A percentile compares a stretch with the other conserved stretches of the same genome.
phyloP scores from a whole-genome alignment of 2,113 vertebrate species.

The Scophthalmus maximus region DNA sequence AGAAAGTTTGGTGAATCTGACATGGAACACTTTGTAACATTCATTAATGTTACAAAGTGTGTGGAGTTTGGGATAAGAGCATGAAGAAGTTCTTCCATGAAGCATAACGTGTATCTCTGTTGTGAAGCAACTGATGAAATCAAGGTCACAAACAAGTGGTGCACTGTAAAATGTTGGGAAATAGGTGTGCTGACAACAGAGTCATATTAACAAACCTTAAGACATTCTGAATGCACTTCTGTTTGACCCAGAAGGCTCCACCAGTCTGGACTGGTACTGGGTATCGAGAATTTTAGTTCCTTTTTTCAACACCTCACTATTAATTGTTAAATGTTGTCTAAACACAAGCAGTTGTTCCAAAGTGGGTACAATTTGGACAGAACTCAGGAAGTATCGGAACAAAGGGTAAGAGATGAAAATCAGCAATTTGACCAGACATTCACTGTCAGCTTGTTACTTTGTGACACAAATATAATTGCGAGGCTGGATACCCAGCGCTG shows the following conservation, averaged over 20 bases:
- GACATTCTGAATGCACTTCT: too few species aligned
- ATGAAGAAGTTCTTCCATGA: neutral
- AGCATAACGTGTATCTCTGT: neutral
- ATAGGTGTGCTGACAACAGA: neutral
- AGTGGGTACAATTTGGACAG: neutral
- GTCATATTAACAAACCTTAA: too few species aligned
- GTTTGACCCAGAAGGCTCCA: too few species aligned
- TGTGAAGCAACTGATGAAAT: neutral
- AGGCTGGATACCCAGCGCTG: neutral
- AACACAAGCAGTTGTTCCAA: neutral
- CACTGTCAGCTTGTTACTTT: neutral
- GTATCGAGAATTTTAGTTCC: neutral
- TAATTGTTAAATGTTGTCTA: neutral
- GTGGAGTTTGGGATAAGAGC: neutral
- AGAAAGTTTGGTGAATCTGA: neutral
- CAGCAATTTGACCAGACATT: slow-evolving; percentile 7
- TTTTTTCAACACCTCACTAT: neutral
- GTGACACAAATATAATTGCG: neutral
- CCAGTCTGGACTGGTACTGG: neutral
- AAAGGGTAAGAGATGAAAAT: neutral
- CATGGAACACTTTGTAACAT: too few species aligned
- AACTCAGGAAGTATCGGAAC: neutral
- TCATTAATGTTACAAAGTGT: too few species aligned
- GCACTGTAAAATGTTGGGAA: neutral
- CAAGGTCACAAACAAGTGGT: neutral